Base-by-base conservation (phyloP, 2,888 invertebrate genomes). In the Osmoderma eremita region DNA sequence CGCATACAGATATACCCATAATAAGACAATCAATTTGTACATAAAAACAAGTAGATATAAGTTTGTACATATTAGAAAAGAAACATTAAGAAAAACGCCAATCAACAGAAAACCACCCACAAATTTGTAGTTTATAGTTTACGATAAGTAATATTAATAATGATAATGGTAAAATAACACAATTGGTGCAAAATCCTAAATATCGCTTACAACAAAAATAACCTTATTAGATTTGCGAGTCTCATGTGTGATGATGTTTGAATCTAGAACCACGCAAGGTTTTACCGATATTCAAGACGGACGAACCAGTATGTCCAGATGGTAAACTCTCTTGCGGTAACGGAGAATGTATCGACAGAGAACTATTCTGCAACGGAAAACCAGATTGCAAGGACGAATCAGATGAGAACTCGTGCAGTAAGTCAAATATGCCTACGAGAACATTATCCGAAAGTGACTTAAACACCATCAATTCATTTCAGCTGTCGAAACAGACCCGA, bases 381-480 rank as follows among this genome's bases (percentile, higher is more conserved):
- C 88, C 91, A 61, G 95, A 96, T 80, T 96, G 96, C 85, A 92
- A 93, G 79, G 96, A 96, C 80, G 95, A 95, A 80, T 96, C 95
- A 62, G 96, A 96, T 80, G 96, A 96, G 84, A 96, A 96, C 78
- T 93, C 95, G 73, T 96, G 96, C 87, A 91, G 95, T 95, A 86
- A 91, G 95, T 93, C 50, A 45, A 30, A 3, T 30, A 10, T 10
- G 5, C 10, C 30, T 10, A 5, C 3, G 8, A 10, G 5, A 30
- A 10, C 10, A 30, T 30, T 30, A 5, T 30, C 3, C 3, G 5
- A 24, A 24, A 24, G 3, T 24, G 3, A 8, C 6, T 30, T 30
- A 30, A 30, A 30, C 30, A 30, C 3, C 30, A 6, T 30, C 8
- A 2, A 8, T n/a, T 12, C 12, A 73, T 84, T 84, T 17, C 84